Base-by-base conservation (phyloP, 1,140 invertebrate genomes). In the Agrilus planipennis region DNA sequence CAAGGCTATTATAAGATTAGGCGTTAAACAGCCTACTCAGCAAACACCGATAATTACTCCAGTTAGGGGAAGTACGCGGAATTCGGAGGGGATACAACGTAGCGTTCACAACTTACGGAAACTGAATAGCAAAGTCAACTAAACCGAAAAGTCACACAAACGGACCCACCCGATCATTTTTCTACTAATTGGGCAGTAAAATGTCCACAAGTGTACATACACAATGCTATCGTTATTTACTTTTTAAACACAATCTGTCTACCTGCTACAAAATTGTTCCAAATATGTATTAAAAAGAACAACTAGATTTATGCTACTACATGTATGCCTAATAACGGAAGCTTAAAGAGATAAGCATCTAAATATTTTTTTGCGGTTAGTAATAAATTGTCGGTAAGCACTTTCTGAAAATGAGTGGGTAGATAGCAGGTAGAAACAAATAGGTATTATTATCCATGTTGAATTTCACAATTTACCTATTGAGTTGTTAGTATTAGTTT, bases 21-120 rank as follows among this genome's bases (percentile, higher is more conserved):
- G 5, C 36, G 10, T 22, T 25, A 20, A 12, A 27, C 5, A 20
- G 23, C 23, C 4, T 14, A 9, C 11, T 15, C 36, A 27, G 14
- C 22, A 10, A 27, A 27, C 27, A 7, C 25, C 6, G 36, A 25
- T 14, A 11, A n/a, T 21, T 35, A 6, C n/a, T 20, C 32, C 12
- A 17, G 22, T 28, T 20, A 25, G 42, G 17, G 27, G 16, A 6
- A 34, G 36, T 19, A 21, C 35, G 20, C 4, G 21, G 36, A 23
- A 30, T 17, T 25, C 12, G 32, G 10, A 27, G 16, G 22, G 17
- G 10, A 19, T 11, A 16, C 11, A 7, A 22, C 22, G 9, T 19
- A 11, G 18, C n/a, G 32, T 9, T 19, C 3, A 35, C 28, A 22
- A n/a, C n/a, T n/a, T n/a, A n/a, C n/a, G n/a, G n/a, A n/a, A n/a